Conservation (phyloP, 2,113 vertebrate genomes). For the Butorides virescens region DNA sequence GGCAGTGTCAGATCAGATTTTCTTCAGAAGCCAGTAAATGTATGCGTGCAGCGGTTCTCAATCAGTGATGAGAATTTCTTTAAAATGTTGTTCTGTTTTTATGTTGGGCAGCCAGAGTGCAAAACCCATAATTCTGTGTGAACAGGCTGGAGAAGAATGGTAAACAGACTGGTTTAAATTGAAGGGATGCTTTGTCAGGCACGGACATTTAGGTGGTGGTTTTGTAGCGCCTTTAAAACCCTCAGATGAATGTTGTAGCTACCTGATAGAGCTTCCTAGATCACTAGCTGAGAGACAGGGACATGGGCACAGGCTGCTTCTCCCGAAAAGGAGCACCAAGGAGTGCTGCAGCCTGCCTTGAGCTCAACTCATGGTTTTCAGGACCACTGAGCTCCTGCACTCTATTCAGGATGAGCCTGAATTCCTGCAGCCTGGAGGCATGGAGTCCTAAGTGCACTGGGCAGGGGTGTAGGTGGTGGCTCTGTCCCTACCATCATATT, state of each 20-base stretch:
- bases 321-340: not conserved
- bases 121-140: not conserved
- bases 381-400: not conserved
- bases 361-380: not conserved
- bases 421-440: not conserved
- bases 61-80: not conserved
- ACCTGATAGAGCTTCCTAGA: not conserved
- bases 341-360: not conserved
- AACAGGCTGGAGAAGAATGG: not conserved
- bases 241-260: not conserved
- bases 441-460: not conserved
- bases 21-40: not conserved
- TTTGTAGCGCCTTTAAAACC: not conserved
- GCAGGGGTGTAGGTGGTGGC: not conserved
- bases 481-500: not conserved
- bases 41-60: fast-evolving
- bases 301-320: not conserved
- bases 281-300: not conserved
- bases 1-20: not conserved
- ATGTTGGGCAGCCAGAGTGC: not conserved
- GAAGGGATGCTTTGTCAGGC: not conserved
- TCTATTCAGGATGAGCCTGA: not conserved
- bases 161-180: not conserved
- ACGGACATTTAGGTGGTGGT: not conserved
- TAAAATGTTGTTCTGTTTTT: not conserved